Conservation (phyloP, 2,113 vertebrate species). For the Cryptotis parvus region DNA sequence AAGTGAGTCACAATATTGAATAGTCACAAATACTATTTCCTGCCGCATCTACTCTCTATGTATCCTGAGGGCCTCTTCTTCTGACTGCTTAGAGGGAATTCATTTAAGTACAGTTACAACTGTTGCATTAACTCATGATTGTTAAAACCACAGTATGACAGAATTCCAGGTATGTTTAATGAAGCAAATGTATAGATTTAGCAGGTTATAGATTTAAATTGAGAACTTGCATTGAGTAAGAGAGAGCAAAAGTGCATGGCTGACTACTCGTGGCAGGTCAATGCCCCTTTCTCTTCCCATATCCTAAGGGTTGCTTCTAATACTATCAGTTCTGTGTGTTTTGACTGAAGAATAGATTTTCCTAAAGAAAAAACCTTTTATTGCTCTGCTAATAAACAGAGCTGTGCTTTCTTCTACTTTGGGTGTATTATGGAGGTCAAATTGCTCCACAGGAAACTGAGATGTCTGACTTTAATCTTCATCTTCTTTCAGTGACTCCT, state of each 20-base stretch:
- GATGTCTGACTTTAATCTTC: neutral
- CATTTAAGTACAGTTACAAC: neutral
- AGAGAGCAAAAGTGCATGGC: neutral
- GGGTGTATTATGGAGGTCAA: neutral
- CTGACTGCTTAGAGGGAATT: slow-evolving; percentile 29
- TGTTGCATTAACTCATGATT: neutral
- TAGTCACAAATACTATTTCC: slow-evolving; percentile 87
- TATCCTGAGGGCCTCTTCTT: neutral
- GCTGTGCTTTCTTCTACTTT: neutral
- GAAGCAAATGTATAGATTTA: too few relatives aligned
- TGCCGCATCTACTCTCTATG: slow-evolving; percentile 74
- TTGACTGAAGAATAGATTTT: neutral
- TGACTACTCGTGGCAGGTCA: too few relatives aligned
- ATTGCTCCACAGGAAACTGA: neutral
- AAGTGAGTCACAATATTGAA: slow-evolving; percentile 86
- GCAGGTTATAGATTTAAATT: neutral
- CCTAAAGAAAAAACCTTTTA: neutral
- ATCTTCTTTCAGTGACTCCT: neutral
- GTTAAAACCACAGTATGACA: neutral
- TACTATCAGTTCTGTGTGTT: neutral
- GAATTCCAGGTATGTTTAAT: neutral
- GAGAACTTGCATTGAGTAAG: neutral
- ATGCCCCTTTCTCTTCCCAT: neutral
- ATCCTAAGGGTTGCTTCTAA: neutral
- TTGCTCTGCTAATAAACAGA: neutral